Conservation (phyloP, 2,113 vertebrate species). For the Symphodus melops region DNA sequence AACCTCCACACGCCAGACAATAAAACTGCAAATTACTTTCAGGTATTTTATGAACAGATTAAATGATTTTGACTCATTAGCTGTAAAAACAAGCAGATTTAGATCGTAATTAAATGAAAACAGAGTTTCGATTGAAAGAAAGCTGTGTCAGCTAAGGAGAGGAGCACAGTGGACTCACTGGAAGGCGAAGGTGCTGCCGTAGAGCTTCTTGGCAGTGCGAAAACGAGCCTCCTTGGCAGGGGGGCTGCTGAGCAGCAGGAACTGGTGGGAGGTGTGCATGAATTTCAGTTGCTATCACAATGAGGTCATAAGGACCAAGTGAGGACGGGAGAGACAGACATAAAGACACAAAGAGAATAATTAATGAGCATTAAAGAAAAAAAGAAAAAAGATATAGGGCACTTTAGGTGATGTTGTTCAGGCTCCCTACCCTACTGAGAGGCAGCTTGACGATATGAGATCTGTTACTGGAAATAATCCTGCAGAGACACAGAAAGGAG, state of each 20-base stretch:
- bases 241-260: conserved; percentile 98
- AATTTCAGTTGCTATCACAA: conserved; percentile 96
- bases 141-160: neutral
- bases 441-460: conserved; percentile 99
- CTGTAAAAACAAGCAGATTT: neutral
- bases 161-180: conserved; percentile 87
- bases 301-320: conserved; percentile 64
- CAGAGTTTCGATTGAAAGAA: neutral
- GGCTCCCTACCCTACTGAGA: conserved; percentile 93
- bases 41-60: conserved; percentile 1
- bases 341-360: conserved; percentile 30
- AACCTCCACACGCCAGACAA: conserved; percentile 23
- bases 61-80: conserved; percentile 8
- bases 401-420: conserved; percentile 11
- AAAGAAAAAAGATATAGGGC: conserved; percentile 22
- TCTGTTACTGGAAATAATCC: conserved; percentile 99
- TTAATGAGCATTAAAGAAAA: conserved; percentile 23
- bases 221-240: conserved; percentile 98
- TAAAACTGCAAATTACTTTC: conserved; percentile 1
- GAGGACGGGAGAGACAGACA: conserved; percentile 13
- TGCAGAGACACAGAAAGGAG: conserved; percentile 68
- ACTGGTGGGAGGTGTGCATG: conserved; percentile 99
- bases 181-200: conserved; percentile 99
- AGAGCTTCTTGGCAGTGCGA: conserved; percentile 98
- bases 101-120: conserved; percentile 3